These are phyloP conservation scores for Smittia sp. DNA, from an alignment of 2,888 invertebrate species.

Conservation along the genomic window DNA sequence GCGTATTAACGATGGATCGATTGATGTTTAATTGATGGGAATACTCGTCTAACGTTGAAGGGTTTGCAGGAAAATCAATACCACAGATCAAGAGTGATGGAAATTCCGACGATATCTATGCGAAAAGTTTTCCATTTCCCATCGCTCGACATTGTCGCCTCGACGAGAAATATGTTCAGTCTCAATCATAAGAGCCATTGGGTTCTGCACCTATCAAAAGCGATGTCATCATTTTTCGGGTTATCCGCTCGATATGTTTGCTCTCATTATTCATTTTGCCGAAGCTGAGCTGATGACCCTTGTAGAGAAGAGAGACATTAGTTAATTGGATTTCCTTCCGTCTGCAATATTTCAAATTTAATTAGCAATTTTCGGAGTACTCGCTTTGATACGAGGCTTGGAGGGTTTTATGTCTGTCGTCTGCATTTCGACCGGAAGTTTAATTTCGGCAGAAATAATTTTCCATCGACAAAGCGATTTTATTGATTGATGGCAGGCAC, in stretches of 20 bases:
- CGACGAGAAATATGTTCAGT: background rate
- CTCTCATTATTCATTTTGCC: background rate
- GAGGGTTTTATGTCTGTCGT: background rate
- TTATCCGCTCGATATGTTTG: background rate
- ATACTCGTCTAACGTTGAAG: background rate
- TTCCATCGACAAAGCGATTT: constrained; percentile 1
- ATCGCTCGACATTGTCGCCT: background rate
- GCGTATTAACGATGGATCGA: background rate
- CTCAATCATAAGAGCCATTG: background rate
- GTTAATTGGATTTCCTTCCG: constrained; percentile 23
- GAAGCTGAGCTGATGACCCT: background rate
- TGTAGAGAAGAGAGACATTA: background rate
- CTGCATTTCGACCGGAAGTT: constrained; percentile 9
- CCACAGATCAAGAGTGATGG: background rate
- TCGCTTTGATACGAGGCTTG: background rate
- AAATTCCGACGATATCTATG: background rate
- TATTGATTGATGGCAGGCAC: background rate
- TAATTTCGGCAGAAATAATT: background rate
- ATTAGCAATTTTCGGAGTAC: background rate
- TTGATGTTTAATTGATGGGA: constrained; percentile 13
- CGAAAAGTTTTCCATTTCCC: background rate
- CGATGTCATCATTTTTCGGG: background rate
- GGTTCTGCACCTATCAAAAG: background rate
- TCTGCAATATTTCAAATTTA: constrained; percentile 16
- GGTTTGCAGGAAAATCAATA: background rate